Conservation (phyloP, 2,113 vertebrate genomes). For the Amblyopsis rosae region DNA sequence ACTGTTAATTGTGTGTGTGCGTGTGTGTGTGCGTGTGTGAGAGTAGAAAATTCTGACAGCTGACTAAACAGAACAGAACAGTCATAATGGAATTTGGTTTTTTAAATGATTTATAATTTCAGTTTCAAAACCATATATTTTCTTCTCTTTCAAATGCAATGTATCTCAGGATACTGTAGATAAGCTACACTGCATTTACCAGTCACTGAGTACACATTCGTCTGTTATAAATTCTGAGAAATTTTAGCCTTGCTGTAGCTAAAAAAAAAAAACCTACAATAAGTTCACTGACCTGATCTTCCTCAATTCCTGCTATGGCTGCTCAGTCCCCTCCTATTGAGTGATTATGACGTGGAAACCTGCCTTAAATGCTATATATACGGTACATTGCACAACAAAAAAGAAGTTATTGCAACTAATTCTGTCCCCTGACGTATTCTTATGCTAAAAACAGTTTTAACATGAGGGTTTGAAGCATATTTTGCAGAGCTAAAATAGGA, state of each 20-base stretch:
- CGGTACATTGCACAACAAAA: no score
- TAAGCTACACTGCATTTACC: neutral
- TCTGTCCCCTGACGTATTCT: neutral
- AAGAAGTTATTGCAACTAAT: neutral
- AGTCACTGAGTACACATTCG: neutral
- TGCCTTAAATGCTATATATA: neutral
- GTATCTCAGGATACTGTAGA: no score
- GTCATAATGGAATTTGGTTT: no score
- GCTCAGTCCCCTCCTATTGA: no score
- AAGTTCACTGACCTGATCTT: conserved; percentile 19
- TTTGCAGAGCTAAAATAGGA: conserved; percentile 6
- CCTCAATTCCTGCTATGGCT: neutral
- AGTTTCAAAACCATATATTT: no score
- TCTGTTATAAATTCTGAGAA: neutral
- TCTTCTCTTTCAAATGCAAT: no score
- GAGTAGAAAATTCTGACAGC: neutral
- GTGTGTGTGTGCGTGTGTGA: neutral
- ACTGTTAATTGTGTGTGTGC: neutral
- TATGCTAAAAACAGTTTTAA: neutral
- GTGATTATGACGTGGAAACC: neutral
- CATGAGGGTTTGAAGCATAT: neutral
- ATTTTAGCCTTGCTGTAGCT: conserved; percentile 1
- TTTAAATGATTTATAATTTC: no score
- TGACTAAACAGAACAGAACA: neutral
- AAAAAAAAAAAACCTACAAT: conserved; percentile 7